These are phyloP conservation scores for Morpho deidamia DNA, from an alignment of 2,888 invertebrate species.

Conservation along the genomic window DNA sequence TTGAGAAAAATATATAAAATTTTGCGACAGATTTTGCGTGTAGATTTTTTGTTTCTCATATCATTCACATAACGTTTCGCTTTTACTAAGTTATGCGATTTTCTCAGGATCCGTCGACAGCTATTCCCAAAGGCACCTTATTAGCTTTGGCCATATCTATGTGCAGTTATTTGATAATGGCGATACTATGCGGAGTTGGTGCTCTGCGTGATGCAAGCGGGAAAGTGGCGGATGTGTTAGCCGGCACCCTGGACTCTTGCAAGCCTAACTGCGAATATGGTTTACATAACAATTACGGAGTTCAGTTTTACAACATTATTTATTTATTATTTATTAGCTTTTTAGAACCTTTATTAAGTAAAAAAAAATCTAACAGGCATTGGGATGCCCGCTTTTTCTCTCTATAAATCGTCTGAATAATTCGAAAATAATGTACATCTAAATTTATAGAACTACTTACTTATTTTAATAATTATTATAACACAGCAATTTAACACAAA, in stretches of 20 bases:
- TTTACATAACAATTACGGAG: conserved; percentile 84
- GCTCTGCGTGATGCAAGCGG: conserved; percentile 59
- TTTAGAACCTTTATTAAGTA: not conserved
- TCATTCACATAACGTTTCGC: not conserved
- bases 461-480: too few relatives aligned
- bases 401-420: too few relatives aligned
- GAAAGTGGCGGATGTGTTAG: conserved; percentile 16
- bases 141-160: conserved; percentile 89
- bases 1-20: too few relatives aligned
- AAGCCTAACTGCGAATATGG: conserved; percentile 82
- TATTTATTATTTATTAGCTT: too few relatives aligned
- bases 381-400: too few relatives aligned
- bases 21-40: too few relatives aligned
- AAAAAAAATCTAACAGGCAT: not conserved
- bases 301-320: conserved; percentile 11
- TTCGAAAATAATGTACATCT: too few relatives aligned
- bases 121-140: conserved; percentile 95
- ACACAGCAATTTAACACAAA: too few relatives aligned
- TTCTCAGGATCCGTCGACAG: conserved; percentile 85
- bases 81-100: not conserved
- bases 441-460: too few relatives aligned
- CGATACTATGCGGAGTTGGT: conserved; percentile 86
- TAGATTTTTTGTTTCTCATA: not conserved
- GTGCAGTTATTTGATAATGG: conserved; percentile 85
- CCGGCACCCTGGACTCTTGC: conserved; percentile 27